Evolutionary conservation across 2,113 vertebrate genomes (phyloP).

Genomic region (Hippocampus barbouri): DNA sequence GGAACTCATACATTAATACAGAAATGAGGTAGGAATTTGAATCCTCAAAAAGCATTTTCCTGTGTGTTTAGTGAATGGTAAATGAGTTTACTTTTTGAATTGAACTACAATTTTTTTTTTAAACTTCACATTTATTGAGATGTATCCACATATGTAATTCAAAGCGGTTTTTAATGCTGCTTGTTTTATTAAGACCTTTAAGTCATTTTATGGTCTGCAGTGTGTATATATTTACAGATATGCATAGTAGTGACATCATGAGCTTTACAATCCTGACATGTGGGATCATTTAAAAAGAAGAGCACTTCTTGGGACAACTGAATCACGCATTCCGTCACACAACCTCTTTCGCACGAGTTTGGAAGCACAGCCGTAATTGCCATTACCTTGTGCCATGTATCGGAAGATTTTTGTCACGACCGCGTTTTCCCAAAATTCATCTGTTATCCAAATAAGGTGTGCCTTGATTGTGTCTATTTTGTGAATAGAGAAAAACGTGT

Average conservation of each 20-base stretch:
- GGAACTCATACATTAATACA: too few species aligned
- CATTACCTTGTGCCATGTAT: conserved; percentile 28
- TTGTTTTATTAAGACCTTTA: conserved; percentile 1
- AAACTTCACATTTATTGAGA: background rate
- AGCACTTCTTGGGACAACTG: conserved; percentile 34
- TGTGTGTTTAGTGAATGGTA: too few species aligned
- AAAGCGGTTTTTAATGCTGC: background rate
- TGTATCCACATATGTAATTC: background rate
- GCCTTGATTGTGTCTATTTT: conserved; percentile 39
- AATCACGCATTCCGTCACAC: background rate
- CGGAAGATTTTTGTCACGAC: conserved; percentile 6
- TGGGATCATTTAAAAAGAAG: conserved; percentile 18
- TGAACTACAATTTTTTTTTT: background rate
- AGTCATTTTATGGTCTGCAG: background rate
- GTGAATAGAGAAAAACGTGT: background rate
- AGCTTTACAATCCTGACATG: background rate
- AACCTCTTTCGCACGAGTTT: conserved; percentile 5
- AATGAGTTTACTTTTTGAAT: background rate
- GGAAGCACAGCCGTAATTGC: conserved; percentile 2
- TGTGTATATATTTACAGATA: background rate
- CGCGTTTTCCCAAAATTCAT: conserved; percentile 22
- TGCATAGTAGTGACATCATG: conserved; percentile 10
- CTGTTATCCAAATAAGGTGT: conserved; percentile 32
- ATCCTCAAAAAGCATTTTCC: too few species aligned
- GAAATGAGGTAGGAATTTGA: too few species aligned